Evolutionary conservation across 2,797 vertebrate species (phyloP).

Genomic region (Micropoecilia bifurca): DNA sequence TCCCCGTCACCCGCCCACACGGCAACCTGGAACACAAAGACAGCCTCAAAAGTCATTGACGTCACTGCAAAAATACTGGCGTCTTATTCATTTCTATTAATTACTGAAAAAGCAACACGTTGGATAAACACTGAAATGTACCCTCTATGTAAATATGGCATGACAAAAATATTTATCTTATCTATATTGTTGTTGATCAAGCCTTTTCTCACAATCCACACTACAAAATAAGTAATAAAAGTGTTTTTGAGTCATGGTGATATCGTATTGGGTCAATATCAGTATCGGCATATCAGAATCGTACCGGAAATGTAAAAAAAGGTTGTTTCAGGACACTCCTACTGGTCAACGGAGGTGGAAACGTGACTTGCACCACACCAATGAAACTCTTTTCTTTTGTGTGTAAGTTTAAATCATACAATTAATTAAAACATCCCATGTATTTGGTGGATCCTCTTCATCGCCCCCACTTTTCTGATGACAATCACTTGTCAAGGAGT

Average conservation of each 20-base stretch:
- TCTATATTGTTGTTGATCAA: no score
- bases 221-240: no score
- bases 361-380: background rate
- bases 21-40: conserved; percentile 79
- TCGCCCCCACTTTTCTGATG: conserved; percentile 9
- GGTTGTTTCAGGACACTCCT: no score
- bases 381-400: background rate
- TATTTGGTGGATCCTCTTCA: conserved; percentile 20
- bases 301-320: no score
- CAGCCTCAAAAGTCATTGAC: background rate
- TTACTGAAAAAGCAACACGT: background rate
- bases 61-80: background rate
- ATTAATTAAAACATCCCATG: background rate
- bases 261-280: no score
- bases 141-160: no score
- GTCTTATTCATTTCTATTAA: background rate
- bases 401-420: background rate
- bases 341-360: no score
- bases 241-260: no score
- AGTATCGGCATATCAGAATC: no score
- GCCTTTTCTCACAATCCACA: no score
- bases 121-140: background rate
- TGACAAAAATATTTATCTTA: no score
- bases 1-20: conserved; percentile 84
- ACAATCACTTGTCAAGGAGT: conserved; percentile 43